These are phyloP conservation scores for Leucophora obtusa DNA, from an alignment of 2,888 invertebrate genomes.

Conservation along the genomic window DNA sequence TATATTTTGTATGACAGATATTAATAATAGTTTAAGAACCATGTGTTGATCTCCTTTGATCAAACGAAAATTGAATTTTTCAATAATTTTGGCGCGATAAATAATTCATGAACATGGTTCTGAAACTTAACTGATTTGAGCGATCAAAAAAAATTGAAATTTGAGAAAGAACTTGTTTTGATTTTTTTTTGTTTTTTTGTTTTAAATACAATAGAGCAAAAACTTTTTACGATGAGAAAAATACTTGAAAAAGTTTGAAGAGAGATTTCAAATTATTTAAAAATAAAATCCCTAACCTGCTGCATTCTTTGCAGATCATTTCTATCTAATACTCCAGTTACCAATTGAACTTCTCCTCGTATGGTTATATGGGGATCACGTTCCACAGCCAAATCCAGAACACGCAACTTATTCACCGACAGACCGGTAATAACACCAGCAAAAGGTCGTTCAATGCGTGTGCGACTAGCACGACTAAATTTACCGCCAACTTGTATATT, in stretches of 20 bases:
- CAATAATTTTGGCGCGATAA: slow-evolving; percentile 15
- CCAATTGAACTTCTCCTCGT: slow-evolving; percentile 90
- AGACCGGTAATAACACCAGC: slow-evolving; percentile 93
- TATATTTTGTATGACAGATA: slow-evolving; percentile 40
- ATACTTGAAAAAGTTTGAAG: slow-evolving; percentile 77
- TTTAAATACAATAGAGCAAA: slow-evolving; percentile 67
- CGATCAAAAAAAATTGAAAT: slow-evolving; percentile 70
- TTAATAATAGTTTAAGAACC: slow-evolving; percentile 48
- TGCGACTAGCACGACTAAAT: slow-evolving; percentile 80
- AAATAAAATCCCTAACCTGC: slow-evolving; percentile 83
- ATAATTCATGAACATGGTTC: slow-evolving; percentile 61
- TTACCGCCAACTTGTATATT: slow-evolving; percentile 93
- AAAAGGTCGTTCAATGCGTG: slow-evolving; percentile 87
- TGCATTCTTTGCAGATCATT: slow-evolving; percentile 91
- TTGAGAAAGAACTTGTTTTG: slow-evolving; percentile 66
- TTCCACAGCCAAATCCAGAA: slow-evolving; percentile 91
- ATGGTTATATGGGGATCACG: slow-evolving; percentile 88
- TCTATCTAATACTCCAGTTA: slow-evolving; percentile 86
- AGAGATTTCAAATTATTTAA: slow-evolving; percentile 75
- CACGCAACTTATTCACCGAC: slow-evolving; percentile 90
- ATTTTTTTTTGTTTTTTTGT: slow-evolving; percentile 58
- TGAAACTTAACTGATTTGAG: slow-evolving; percentile 62
- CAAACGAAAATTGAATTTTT: slow-evolving; percentile 21
- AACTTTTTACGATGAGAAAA: slow-evolving; percentile 74
- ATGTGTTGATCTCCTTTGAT: slow-evolving; percentile 31